Base-by-base conservation (phyloP, 2,113 vertebrate species). In the Narcine bancroftii region DNA sequence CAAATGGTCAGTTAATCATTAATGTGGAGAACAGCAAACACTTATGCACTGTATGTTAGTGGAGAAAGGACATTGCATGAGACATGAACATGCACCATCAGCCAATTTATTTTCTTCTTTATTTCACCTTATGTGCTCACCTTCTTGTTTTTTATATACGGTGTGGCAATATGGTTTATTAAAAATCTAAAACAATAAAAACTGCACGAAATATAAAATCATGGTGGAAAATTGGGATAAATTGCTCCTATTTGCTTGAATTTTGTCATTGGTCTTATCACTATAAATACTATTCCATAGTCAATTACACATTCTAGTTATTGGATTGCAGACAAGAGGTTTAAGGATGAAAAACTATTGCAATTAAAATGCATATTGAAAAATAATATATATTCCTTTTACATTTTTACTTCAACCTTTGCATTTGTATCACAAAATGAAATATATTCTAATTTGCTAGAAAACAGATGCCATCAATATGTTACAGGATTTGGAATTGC, bases 281-380 rank as follows among this genome's bases (percentile, higher is more conserved):
- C 24, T 83, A 81, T 50, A 50, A 87, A 87, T 63, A 3, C 83
- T 56, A 63, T n/a, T 7, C 33, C 6, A 63, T 11, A 21, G n/a
- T 87, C 13, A 87, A 87, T 63, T 87, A 36, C 11, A n/a, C 26
- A 47, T 33, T 53, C 29, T 85, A 26, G 33, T 63, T 63, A 63
- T 87, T 87, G 33, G 15, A 87, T 63, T 36, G 53, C 56, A 63
- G 83, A 21, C 17, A 56, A 53, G 39, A 79, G 56, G 15, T 36
- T 63, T 87, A 63, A 63, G 83, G 26, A 53, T 87, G 53, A 63
- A 87, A 60, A 87, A 63, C 83, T 87, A 17, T n/a, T 63, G 33
- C 33, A 87, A 56, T 87, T 77, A 87, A 87, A 36, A n/a, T 56
- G 56, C 29, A 63, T 21, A 60, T 13, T 15, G 53, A 9, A 60